Base-by-base conservation (phyloP, 2,797 vertebrate species). In the Pogonophryne albipinna region DNA sequence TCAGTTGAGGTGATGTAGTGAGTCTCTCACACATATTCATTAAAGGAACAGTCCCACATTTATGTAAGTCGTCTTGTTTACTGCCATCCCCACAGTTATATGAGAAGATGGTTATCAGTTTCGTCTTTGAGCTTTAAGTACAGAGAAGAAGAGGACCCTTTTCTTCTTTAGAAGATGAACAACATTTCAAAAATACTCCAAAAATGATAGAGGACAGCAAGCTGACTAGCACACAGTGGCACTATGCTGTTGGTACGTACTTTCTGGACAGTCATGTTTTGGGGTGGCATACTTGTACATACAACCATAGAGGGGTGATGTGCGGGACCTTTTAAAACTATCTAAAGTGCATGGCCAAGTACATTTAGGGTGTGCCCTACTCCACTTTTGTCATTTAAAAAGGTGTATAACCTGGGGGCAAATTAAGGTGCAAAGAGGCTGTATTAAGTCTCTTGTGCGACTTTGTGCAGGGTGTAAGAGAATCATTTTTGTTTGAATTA, bases 1-100 rank as follows among this genome's bases (percentile, higher is more conserved):
- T 88, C 78, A 68, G 66, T 82, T 85, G 84, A 90, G 83, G 85
- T 86, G 86, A 81, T 86, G 80, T 44, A 74, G 80, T 74, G 74
- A 86, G 45, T 66, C 53, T 78, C 74, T 51, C 63, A 10, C 81
- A 14, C 76, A 72, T 83, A 80, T 67, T 74, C 69, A 52, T 69
- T 75, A 63, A 80, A 82, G 57, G 63, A 90, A 79, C 82, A 82
- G 63, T 78, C 57, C 1, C 47, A 74, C 71, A 72, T 75, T 76
- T 78, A 3, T 4, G 13, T 49, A 41, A 76, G 60, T 65, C 19
- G 8, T 73, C 57, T 45, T 62, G 34, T n/a, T 71, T n/a, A 9
- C 6, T 23, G 34, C 69, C 69, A 52, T 76, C 10, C 20, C 11
- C 15, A 38, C 63, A 66, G 47, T 62, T 23, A 31, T 1, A 42